These are phyloP conservation scores for Epizoanthus ramosus DNA, from an alignment of 92 coral and sea anemone species.

Conservation along the genomic window DNA sequence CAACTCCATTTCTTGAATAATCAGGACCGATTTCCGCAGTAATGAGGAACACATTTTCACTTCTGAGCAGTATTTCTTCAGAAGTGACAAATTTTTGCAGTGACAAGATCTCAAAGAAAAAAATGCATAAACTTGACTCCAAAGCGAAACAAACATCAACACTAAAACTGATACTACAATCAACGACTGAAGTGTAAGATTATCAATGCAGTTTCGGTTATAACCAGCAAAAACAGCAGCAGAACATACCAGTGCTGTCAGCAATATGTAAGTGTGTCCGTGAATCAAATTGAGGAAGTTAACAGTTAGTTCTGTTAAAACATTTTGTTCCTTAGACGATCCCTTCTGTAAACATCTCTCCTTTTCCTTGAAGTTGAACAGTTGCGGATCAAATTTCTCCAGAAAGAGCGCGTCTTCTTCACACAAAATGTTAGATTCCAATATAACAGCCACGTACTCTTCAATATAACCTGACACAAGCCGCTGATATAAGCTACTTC, in stretches of 20 bases:
- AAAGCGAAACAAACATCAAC: background rate
- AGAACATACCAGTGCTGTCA: conserved; percentile 14
- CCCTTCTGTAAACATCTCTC: conserved; percentile 11
- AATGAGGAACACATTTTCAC: conserved; percentile 49
- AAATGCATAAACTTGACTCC: background rate
- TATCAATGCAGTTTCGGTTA: background rate
- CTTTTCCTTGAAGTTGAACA: conserved; percentile 30
- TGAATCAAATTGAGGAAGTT: background rate
- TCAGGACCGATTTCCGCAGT: conserved; percentile 69
- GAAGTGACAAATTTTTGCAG: conserved; percentile 39
- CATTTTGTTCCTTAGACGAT: background rate
- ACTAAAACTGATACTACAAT: background rate
- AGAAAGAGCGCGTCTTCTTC: conserved; percentile 77
- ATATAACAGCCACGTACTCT: conserved; percentile 59
- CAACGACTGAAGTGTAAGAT: background rate
- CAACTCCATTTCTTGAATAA: conserved; percentile 91
- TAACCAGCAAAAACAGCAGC: conserved; percentile 22
- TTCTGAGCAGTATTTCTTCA: conserved; percentile 45
- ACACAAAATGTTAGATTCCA: conserved; percentile 66
- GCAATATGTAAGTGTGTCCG: background rate
- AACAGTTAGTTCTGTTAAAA: background rate
- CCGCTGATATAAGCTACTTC: conserved; percentile 4
- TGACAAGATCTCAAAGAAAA: conserved; percentile 38
- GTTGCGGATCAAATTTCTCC: conserved; percentile 79
- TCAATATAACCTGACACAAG: conserved; percentile 38